phyloP scores from a whole-genome alignment of 2,113 vertebrate genomes.

The Salvelinus fontinalis region DNA sequence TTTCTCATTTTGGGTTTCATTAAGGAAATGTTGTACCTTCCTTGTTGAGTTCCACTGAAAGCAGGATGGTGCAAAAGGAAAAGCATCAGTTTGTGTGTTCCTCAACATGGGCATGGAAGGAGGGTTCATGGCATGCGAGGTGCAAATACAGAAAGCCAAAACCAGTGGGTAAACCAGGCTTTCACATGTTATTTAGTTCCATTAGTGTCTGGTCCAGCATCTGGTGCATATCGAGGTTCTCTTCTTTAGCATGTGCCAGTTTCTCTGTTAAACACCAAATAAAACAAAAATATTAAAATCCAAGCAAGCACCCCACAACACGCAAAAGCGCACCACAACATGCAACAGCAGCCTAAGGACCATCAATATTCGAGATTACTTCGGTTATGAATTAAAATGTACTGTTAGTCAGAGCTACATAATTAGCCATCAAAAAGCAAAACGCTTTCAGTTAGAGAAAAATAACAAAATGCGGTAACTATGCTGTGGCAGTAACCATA shows the following conservation, averaged over 20 bases:
- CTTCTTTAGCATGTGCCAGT: slow-evolving; percentile 99
- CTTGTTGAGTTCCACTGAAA: slow-evolving; percentile 76
- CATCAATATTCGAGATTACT: not conserved
- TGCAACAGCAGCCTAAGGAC: not conserved
- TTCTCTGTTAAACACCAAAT: slow-evolving; percentile 95
- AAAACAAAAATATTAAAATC: slow-evolving; percentile 60
- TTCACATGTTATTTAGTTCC: slow-evolving; percentile 99
- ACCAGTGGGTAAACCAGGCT: slow-evolving; percentile 69
- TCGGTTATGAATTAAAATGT: not conserved
- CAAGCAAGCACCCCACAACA: slow-evolving; percentile 37
- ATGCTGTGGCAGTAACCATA: slow-evolving; percentile 40
- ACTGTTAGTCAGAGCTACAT: slow-evolving; percentile 20
- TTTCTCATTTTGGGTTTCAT: slow-evolving; percentile 56
- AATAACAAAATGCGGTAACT: not conserved
- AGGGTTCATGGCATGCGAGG: slow-evolving; percentile 79
- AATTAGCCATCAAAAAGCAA: slow-evolving; percentile 15
- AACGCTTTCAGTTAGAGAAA: slow-evolving; percentile 7
- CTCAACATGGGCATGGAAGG: slow-evolving; percentile 49
- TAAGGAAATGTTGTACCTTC: slow-evolving; percentile 64
- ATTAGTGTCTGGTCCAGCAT: slow-evolving; percentile 99
- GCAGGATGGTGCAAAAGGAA: slow-evolving; percentile 62
- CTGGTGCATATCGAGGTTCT: slow-evolving; percentile 98
- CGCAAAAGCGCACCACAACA: slow-evolving; percentile 14
- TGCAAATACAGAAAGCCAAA: slow-evolving; percentile 78
- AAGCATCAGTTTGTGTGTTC: slow-evolving; percentile 58